Conservation (phyloP, 2,113 vertebrate species). For the Channa maculata region DNA sequence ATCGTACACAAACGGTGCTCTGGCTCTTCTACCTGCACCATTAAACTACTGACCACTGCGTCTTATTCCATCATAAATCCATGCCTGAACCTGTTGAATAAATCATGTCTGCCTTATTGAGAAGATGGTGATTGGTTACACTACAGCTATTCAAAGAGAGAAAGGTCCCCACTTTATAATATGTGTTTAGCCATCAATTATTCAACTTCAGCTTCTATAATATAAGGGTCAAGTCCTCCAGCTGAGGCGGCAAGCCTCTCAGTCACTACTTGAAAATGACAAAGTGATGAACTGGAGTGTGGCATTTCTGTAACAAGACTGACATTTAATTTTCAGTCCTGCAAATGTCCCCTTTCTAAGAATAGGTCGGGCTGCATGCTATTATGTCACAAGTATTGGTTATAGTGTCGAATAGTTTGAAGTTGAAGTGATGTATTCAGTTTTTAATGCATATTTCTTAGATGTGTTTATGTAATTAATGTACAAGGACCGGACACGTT, state of each 20-base stretch:
- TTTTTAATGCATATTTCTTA: background rate
- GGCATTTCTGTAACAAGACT: constrained; percentile 76
- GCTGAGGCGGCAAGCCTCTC: constrained; percentile 28
- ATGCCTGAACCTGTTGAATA: constrained; percentile 55
- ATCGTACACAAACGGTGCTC: background rate
- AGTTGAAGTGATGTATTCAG: too few relatives aligned
- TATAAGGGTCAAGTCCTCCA: constrained; percentile 57
- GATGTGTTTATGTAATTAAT: too few relatives aligned
- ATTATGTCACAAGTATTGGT: background rate
- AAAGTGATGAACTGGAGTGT: constrained; percentile 57
- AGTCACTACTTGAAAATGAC: constrained; percentile 49
- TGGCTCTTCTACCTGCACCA: background rate
- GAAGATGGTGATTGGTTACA: constrained; percentile 47
- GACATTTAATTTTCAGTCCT: constrained; percentile 69
- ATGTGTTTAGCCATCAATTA: constrained; percentile 71
- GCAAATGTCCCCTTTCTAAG: constrained; percentile 65
- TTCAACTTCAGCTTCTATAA: constrained; percentile 58
- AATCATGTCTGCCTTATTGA: constrained; percentile 59
- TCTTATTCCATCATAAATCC: constrained; percentile 35
- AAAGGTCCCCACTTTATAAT: constrained; percentile 64
- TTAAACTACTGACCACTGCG: background rate
- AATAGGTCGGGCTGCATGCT: constrained; percentile 31
- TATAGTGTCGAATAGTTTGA: too few relatives aligned
- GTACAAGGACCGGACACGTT: too few relatives aligned
- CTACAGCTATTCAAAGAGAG: constrained; percentile 49